Conservation (phyloP, 2,113 vertebrate genomes). For the Callipepla californica region DNA sequence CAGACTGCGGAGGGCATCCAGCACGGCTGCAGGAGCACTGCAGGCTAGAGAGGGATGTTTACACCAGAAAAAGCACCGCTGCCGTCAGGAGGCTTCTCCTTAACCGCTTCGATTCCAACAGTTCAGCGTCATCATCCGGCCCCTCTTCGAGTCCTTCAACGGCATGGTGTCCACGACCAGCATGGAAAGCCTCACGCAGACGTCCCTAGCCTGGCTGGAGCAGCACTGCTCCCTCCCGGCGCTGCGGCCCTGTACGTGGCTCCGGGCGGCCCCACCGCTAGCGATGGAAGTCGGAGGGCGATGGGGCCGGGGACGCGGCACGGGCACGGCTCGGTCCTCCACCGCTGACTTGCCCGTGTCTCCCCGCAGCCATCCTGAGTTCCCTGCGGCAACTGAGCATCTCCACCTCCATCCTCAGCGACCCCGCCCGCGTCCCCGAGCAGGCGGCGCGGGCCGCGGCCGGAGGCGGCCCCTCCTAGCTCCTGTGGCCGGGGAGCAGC, state of each 20-base stretch:
- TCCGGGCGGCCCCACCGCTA: neutral
- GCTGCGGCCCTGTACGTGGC: slow-evolving; percentile 89
- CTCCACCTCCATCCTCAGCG: slow-evolving; percentile 91
- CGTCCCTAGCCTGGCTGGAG: slow-evolving; percentile 93
- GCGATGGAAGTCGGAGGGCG: neutral
- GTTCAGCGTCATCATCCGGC: slow-evolving; percentile 96
- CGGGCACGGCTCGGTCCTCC: neutral
- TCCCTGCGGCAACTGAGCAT: slow-evolving; percentile 94
- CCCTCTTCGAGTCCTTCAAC: slow-evolving; percentile 96
- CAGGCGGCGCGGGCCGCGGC: slow-evolving; percentile 87
- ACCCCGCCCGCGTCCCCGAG: slow-evolving; percentile 87
- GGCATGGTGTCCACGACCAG: slow-evolving; percentile 94
- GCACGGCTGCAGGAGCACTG: no score
- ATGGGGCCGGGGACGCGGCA: no score
- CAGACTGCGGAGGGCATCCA: neutral
- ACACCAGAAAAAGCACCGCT: no score
- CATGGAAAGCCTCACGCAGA: slow-evolving; percentile 89
- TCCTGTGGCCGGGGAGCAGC: no score
- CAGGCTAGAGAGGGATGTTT: neutral
- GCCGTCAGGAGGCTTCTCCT: slow-evolving; percentile 68
- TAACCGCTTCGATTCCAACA: slow-evolving; percentile 74
- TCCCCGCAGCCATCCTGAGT: slow-evolving; percentile 86
- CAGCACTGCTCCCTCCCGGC: slow-evolving; percentile 93
- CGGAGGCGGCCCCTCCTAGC: slow-evolving; percentile 64
- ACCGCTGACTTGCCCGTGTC: rapidly evolving